Evolutionary conservation across 2,888 invertebrate genomes (phyloP), one percentile per base, ranked within the genome.

Genomic region (Caenorhabditis becei): DNA sequence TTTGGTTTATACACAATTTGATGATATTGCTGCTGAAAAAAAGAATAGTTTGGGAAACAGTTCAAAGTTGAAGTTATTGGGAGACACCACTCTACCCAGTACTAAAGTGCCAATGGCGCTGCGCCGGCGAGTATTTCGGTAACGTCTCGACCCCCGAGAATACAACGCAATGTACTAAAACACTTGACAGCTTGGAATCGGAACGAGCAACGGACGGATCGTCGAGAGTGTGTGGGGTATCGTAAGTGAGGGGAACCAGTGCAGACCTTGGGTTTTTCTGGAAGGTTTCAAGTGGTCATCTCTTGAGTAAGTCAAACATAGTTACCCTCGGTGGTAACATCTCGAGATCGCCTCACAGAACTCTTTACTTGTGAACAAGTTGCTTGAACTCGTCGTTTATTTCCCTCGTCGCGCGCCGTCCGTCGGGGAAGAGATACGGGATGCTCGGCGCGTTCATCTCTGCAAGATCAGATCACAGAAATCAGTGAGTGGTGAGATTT

Each of bases 231-330:
- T 28, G 51, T 20, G 41, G 58, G 72, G 65, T 74, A 74, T 74
- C 74, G 65, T 66, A 74, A 24, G 66, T 53, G 59, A 18, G 59
- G 65, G 20, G 32, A 66, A 75, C 44, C 41, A 61, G 28, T 37
- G 66, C 54, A 66, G 65, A 63, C 74, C 51, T 51, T 47, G 56
- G 10, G 2, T 63, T 67, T 53, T 66, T 66, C 75, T 66, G 75
- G 44, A 75, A 75, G 32, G 59, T 75, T 80, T 80, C 75, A 80
- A 80, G 80, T 80, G 80, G 80, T 80, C 80, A 75, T 75, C 74
- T 80, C 80, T 80, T 75, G 80, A 80, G 80, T 75, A 80, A 71
- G 59, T 74, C 72, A 80, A 80, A 80, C 80, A 80, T 70, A 80
- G 80, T 80, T 80, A 69, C 54, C 62, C 67, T 49, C 53, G 44